Evolutionary conservation across 2,797 vertebrate species (phyloP).

Genomic region (Epinephelus malabaricus): DNA sequence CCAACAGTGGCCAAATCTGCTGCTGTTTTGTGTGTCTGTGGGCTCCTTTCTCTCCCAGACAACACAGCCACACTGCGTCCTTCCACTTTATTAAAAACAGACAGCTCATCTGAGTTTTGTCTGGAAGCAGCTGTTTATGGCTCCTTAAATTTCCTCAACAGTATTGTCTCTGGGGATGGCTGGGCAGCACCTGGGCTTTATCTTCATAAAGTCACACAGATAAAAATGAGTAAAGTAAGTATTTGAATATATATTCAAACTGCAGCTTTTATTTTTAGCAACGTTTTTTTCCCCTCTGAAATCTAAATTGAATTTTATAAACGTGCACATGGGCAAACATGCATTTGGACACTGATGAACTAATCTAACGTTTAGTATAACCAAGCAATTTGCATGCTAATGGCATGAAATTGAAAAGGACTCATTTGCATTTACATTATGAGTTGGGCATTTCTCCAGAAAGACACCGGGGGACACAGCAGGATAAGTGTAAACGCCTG

Average conservation of each 20-base stretch:
- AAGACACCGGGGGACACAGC: conserved; percentile 25
- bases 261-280: conserved; percentile 15
- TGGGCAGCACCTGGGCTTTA: not conserved
- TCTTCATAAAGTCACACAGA: conserved; percentile 23
- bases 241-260: conserved; percentile 3
- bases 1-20: not conserved
- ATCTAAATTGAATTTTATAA: conserved; percentile 21
- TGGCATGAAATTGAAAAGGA: conserved; percentile 39
- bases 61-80: conserved; percentile 8
- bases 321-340: conserved; percentile 31
- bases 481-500: conserved; percentile 23
- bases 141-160: conserved; percentile 5
- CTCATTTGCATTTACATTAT: conserved; percentile 66
- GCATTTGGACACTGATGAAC: conserved; percentile 51
- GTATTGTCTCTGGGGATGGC: not conserved
- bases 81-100: conserved; percentile 20
- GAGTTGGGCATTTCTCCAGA: conserved; percentile 54
- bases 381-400: conserved; percentile 64
- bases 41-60: not conserved
- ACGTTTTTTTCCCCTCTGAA: conserved; percentile 15
- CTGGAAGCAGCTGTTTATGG: conserved; percentile 22
- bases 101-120: conserved; percentile 23
- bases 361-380: conserved; percentile 42
- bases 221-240: not conserved
- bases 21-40: conserved; percentile 14